These are phyloP conservation scores for Cottus gobio DNA, from an alignment of 2,113 vertebrate genomes.

Conservation along the genomic window DNA sequence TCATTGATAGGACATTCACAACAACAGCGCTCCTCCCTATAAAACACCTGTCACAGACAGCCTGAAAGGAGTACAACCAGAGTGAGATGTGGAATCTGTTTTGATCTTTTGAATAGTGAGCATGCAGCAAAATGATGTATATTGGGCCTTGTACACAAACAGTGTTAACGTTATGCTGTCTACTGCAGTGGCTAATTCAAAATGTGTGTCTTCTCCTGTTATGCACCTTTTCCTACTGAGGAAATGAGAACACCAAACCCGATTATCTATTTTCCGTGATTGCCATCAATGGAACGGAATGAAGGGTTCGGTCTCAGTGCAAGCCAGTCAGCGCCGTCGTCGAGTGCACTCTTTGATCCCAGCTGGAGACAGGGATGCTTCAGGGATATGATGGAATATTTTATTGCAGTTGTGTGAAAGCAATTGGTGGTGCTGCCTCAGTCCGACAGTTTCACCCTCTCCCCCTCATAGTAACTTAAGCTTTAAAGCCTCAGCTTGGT, in stretches of 20 bases:
- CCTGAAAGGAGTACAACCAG: conserved; percentile 57
- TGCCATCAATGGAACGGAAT: conserved; percentile 68
- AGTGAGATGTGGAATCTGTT: conserved; percentile 36
- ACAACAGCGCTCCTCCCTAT: conserved; percentile 75
- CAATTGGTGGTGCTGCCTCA: conserved; percentile 53
- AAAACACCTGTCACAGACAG: conserved; percentile 78
- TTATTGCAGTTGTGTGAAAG: conserved; percentile 72
- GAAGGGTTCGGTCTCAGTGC: conserved; percentile 38
- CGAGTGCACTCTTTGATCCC: conserved; percentile 75
- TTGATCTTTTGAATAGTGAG: conserved; percentile 55
- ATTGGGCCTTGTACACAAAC: conserved; percentile 17
- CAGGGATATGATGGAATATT: conserved; percentile 78
- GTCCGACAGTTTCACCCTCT: conserved; percentile 44
- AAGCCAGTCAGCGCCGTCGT: conserved; percentile 40
- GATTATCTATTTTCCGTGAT: conserved; percentile 53
- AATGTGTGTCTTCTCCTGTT: conserved; percentile 5
- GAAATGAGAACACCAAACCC: conserved; percentile 53
- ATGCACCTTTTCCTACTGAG: conserved; percentile 36
- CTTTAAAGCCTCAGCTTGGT: conserved; percentile 62
- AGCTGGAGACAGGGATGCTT: conserved; percentile 75
- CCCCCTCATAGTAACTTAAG: conserved; percentile 58
- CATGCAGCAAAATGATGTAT: conserved; percentile 40
- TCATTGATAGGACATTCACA: conserved; percentile 83
- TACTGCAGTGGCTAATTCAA: not conserved
- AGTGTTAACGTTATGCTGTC: not conserved